A percentile compares a stretch with the other conserved stretches of the same genome.
Evolutionary conservation across 2,797 vertebrate species (phyloP).

Genomic region (Falco biarmicus): DNA sequence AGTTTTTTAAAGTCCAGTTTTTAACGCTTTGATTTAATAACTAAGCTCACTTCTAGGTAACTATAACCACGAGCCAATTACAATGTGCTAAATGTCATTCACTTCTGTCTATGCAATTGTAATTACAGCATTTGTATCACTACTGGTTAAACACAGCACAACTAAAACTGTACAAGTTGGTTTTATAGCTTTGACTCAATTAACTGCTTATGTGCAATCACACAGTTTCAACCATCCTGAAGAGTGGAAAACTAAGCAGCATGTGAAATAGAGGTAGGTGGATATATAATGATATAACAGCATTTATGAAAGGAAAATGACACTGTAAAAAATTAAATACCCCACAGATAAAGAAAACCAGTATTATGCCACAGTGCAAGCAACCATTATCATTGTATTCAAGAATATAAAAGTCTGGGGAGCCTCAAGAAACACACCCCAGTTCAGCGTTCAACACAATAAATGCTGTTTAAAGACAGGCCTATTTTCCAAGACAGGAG

Average conservation of each 20-base stretch:
- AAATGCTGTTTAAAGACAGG: not conserved
- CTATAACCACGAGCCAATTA: not conserved
- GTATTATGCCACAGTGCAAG: not conserved
- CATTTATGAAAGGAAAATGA: not conserved
- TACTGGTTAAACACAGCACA: not conserved
- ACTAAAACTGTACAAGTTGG: not conserved
- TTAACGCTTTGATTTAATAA: not conserved
- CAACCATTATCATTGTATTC: not conserved
- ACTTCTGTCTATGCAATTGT: not conserved
- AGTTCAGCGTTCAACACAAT: not conserved
- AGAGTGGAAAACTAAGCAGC: not conserved
- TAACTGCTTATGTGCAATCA: not conserved
- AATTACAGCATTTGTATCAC: slow-evolving; percentile 11
- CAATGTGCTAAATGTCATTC: not conserved
- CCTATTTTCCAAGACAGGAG: fast-evolving
- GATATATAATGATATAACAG: not conserved
- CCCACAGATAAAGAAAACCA: not conserved
- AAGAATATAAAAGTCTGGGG: not conserved
- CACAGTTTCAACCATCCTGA: not conserved
- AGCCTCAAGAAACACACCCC: not conserved
- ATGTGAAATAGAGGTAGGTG: not conserved
- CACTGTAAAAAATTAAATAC: not conserved
- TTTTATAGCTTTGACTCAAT: not conserved
- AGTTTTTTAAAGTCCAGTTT: not conserved
- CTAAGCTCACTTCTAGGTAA: not conserved